phyloP scores from a whole-genome alignment of 2,797 vertebrate species.

The Scomberomorus guttatus region DNA sequence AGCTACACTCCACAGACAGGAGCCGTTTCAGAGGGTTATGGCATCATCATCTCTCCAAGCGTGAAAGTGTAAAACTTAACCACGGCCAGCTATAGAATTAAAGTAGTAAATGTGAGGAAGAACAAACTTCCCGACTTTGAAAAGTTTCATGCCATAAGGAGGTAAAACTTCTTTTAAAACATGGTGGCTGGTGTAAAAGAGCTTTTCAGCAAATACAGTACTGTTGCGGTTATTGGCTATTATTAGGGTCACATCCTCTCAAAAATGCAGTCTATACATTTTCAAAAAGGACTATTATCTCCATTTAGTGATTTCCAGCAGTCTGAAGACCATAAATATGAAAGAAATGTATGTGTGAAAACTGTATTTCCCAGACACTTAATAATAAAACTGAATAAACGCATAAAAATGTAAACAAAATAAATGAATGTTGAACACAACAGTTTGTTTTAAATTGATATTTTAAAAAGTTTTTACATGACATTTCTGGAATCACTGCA shows the following conservation, averaged over 20 bases:
- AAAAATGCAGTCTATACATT: background rate
- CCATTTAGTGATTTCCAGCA: conserved; percentile 7
- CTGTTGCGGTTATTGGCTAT: background rate
- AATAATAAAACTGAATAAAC: conserved; percentile 1
- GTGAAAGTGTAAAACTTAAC: conserved; percentile 48
- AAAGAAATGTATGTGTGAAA: background rate
- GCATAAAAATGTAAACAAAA: background rate
- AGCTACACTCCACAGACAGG: conserved; percentile 53
- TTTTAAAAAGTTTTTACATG: background rate
- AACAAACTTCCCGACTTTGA: conserved; percentile 38
- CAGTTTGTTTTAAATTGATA: background rate
- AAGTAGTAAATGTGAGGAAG: conserved; percentile 31
- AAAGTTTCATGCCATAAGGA: conserved; percentile 43
- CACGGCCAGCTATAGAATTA: conserved; percentile 52
- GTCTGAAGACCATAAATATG: background rate
- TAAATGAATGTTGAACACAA: background rate
- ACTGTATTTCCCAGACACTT: background rate
- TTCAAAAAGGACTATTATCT: conserved; percentile 3
- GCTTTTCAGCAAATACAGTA: conserved; percentile 9
- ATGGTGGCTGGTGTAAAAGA: conserved; percentile 7
- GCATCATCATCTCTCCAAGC: conserved; percentile 61
- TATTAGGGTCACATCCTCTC: conserved; percentile 9
- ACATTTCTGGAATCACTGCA: background rate
- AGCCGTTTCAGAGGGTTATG: conserved; percentile 53
- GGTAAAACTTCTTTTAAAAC: conserved; percentile 30